A percentile compares a stretch with the other conserved stretches of the same genome.
Conservation (phyloP, 37 sponge, comb jelly and placozoan species). For the Hormiphora californensis region DNA sequence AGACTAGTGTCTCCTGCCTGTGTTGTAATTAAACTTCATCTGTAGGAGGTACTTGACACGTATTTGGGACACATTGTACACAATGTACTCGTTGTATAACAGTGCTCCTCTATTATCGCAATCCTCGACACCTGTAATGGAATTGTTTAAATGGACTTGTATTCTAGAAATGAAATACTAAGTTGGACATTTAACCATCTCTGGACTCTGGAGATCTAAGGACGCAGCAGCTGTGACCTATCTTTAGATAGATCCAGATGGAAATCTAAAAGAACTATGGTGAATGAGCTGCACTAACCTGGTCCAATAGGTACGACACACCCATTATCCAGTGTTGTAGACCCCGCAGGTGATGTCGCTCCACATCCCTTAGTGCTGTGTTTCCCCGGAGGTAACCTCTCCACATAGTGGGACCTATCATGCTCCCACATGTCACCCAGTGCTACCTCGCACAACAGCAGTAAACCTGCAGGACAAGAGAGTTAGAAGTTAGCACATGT, state of each 20-base stretch:
- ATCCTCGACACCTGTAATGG: too few species aligned
- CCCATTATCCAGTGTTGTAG: conserved; percentile 9
- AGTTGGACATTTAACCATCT: too few species aligned
- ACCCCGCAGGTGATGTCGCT: not conserved
- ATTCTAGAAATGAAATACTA: too few species aligned
- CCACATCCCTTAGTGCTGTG: conserved; percentile 87
- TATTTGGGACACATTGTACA: conserved; percentile 92
- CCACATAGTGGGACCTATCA: conserved; percentile 63
- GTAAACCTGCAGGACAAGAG: conserved; percentile 64
- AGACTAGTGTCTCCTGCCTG: not conserved
- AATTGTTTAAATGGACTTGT: too few species aligned
- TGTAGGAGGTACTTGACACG: conserved; percentile 28
- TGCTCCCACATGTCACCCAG: conserved; percentile 87
- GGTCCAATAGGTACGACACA: conserved; percentile 38
- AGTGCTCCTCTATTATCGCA: too few species aligned
- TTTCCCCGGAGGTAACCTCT: conserved; percentile 81
- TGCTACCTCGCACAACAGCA: conserved; percentile 96
- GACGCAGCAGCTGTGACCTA: too few species aligned
- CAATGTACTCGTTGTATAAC: conserved; percentile 98
- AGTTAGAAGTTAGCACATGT: conserved; percentile 91
- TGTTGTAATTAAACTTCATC: not conserved
- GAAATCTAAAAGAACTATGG: too few species aligned
- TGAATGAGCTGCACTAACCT: too few species aligned
- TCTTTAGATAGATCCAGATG: too few species aligned
- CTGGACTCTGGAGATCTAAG: too few species aligned